Evolutionary conservation across 1,140 invertebrate genomes (phyloP).

Genomic region (Teleopsis dalmanni): DNA sequence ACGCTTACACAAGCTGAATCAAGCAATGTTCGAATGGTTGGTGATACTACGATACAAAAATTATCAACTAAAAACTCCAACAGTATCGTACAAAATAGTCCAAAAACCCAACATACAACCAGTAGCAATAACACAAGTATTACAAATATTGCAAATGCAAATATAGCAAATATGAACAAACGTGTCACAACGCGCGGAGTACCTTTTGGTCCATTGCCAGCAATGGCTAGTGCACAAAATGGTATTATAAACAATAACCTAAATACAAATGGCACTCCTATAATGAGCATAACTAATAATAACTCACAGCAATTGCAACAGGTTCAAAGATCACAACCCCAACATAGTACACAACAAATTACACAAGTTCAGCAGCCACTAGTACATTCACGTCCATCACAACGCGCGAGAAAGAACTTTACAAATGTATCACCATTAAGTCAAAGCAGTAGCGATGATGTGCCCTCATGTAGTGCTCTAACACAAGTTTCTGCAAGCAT

Average conservation of each 20-base stretch:
- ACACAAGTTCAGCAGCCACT: not conserved
- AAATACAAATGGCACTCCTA: not conserved
- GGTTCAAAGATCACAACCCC: not conserved
- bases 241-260: not conserved
- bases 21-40: constrained; percentile 28
- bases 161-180: not conserved
- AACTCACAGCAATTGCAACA: not conserved
- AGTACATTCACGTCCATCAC: not conserved
- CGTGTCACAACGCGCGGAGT: constrained; percentile 12
- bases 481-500: constrained; percentile 23
- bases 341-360: constrained; percentile 11
- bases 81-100: too few species aligned
- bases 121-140: too few species aligned
- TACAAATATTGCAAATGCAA: not conserved
- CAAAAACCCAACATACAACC: too few species aligned
- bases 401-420: constrained; percentile 28
- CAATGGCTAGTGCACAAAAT: constrained; percentile 10
- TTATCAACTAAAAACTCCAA: constrained; percentile 4
- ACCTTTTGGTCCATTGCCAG: constrained; percentile 20
- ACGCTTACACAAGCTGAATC: not conserved
- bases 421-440: constrained; percentile 11
- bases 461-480: not conserved
- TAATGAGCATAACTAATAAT: not conserved
- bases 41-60: constrained; percentile 35
- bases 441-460: not conserved